Percentiles rank a stretch among this genome's conserved stretches.
phyloP scores from a whole-genome alignment of 2,113 vertebrate species.

The Prolemur simus region DNA sequence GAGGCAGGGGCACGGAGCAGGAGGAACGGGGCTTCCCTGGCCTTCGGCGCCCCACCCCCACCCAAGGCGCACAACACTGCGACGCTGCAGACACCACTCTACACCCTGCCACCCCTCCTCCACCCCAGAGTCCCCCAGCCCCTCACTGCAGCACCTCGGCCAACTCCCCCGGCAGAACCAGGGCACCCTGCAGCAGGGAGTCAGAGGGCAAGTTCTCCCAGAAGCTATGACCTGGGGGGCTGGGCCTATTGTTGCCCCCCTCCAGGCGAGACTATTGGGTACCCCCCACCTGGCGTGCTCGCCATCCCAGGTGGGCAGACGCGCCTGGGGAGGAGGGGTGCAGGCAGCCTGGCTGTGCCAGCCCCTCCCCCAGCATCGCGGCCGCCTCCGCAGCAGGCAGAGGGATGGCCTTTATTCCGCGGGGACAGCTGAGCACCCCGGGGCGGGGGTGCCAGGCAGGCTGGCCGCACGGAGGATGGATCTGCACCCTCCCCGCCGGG shows the following conservation, averaged over 20 bases:
- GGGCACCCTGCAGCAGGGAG: not conserved
- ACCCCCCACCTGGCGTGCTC: not conserved
- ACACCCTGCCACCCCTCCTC: not conserved
- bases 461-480: not conserved
- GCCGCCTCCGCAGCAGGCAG: constrained; percentile 4
- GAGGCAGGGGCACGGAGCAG: not conserved
- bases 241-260: not conserved
- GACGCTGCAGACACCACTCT: not conserved
- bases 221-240: not conserved
- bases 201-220: not conserved
- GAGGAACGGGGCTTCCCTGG: not conserved
- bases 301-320: not conserved
- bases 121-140: not conserved
- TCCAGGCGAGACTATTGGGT: not conserved
- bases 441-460: not conserved
- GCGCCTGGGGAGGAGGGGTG: not conserved
- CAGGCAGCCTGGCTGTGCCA: constrained; percentile 48
- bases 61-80: not conserved
- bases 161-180: not conserved
- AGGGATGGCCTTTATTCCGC: constrained; percentile 52
- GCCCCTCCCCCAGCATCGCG: constrained; percentile 64
- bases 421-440: not conserved
- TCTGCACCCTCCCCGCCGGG: not conserved
- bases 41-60: not conserved
- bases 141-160: not conserved